Conservation (phyloP, 2,113 vertebrate species). For the Boulengeromyrus knoepffleri region DNA sequence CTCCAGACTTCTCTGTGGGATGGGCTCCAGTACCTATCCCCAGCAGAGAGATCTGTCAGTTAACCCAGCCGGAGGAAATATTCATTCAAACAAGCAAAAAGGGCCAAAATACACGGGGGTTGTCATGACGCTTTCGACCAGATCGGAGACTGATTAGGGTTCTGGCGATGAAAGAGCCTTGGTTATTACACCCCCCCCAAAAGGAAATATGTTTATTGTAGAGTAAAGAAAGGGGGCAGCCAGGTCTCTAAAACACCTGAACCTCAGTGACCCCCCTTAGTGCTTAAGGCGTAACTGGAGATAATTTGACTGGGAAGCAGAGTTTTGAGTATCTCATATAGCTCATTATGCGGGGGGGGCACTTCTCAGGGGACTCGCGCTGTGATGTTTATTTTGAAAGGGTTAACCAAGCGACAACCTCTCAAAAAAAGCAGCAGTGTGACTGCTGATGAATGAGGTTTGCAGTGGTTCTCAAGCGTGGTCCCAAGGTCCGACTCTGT, state of each 20-base stretch:
- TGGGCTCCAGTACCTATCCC: conserved; percentile 13
- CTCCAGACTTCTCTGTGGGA: conserved; percentile 39
- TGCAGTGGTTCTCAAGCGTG: too few species aligned
- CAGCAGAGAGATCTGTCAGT: conserved; percentile 33
- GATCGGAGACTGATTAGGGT: conserved; percentile 29
- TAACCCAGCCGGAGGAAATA: conserved; percentile 35
- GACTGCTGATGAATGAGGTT: neutral
- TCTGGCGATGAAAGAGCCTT: conserved; percentile 27
- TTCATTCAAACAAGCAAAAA: conserved; percentile 35
- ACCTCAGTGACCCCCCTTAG: conserved; percentile 8
- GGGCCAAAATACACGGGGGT: conserved; percentile 24
- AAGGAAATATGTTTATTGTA: conserved; percentile 24
- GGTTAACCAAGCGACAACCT: neutral
- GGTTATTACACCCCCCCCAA: neutral
- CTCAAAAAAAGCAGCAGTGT: neutral
- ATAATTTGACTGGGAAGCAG: conserved; percentile 21
- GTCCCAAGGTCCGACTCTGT: neutral
- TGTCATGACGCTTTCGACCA: conserved; percentile 42
- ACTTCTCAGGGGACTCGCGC: neutral
- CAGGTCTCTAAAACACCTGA: conserved; percentile 9
- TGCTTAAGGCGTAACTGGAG: neutral
- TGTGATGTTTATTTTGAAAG: conserved; percentile 20
- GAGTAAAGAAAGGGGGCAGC: neutral
- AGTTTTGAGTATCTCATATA: conserved; percentile 18
- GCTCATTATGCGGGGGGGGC: conserved; percentile 14